These are phyloP conservation scores for Melangyna quadrimaculata DNA, from an alignment of 2,888 invertebrate genomes.

Conservation along the genomic window DNA sequence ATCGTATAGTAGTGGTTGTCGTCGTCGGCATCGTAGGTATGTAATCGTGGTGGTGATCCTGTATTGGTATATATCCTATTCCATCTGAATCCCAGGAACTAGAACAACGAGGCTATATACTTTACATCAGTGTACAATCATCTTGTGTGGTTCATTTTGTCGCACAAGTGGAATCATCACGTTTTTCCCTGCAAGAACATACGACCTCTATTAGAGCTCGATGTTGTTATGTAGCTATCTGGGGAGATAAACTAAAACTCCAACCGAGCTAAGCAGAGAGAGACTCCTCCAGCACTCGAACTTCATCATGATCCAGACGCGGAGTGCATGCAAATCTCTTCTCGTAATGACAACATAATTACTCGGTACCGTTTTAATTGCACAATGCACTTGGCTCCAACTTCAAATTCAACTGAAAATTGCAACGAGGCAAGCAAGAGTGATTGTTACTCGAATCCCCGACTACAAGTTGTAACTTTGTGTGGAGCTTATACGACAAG, in stretches of 20 bases:
- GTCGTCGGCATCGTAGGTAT: neutral
- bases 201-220: slow-evolving; percentile 39
- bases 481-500: slow-evolving; percentile 21
- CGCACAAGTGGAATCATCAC: slow-evolving; percentile 72
- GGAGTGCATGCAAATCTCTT: slow-evolving; percentile 67
- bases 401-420: neutral
- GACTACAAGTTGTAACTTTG: slow-evolving; percentile 53
- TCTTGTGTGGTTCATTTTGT: slow-evolving; percentile 69
- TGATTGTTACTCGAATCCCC: slow-evolving; percentile 54
- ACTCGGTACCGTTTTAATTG: slow-evolving; percentile 71
- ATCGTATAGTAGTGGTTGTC: neutral
- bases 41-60: neutral
- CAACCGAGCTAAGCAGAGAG: neutral
- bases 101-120: slow-evolving; percentile 25
- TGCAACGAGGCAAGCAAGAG: slow-evolving; percentile 43
- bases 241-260: neutral
- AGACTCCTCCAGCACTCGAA: slow-evolving; percentile 17
- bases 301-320: slow-evolving; percentile 22
- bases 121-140: slow-evolving; percentile 3
- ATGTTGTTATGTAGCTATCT: slow-evolving; percentile 12
- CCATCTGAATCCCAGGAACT: slow-evolving; percentile 46
- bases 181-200: slow-evolving; percentile 59
- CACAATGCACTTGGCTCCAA: slow-evolving; percentile 63
- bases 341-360: slow-evolving; percentile 72
- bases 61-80: slow-evolving; percentile 14